Base-by-base conservation (phyloP, 2,888 invertebrate species). In the Aleiodes testaceus region DNA sequence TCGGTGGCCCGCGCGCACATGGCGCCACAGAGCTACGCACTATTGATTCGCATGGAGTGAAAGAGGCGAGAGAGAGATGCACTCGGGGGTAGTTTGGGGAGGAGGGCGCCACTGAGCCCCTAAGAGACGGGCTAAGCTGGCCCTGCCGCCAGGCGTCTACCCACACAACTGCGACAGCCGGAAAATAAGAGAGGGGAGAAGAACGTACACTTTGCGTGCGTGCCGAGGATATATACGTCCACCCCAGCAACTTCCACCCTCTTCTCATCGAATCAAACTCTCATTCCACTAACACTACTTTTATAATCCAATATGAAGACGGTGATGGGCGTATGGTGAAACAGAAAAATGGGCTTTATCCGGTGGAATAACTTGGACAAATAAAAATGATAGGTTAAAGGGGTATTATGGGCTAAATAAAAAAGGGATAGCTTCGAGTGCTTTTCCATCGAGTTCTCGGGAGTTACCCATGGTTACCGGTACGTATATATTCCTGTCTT, bases 11-110 rank as follows among this genome's bases (percentile, higher is more conserved):
- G 71, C 71, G 70, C 72, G 70, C 70, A 59, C 42, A 64, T 64
- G 67, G 74, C 73, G 70, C 75, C 72, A 63, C 72, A 59, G 70
- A 74, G 77, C 84, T 85, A 85, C 86, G 85, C 86, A 85, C 85
- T 85, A 85, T 86, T 85, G 86, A 85, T 86, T 85, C 85, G 86
- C 83, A 82, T 75, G 75, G 80, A 70, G 66, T 55, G 71, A 74
- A 36, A 49, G 67, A 72, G 70, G n/a, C 52, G 72, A 78, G 77
- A 77, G 74, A 77, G 76, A 79, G 36, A 18, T 42, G 9, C 18
- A 70, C 69, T 68, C 74, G 72, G 69, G 75, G 78, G 74, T 73
- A 76, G 76, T 67, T 68, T 74, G 75, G 70, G 66, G 69, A 66
- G 71, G 74, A 69, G 70, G 70, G 64, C 61, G 73, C 72, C 73